Evolutionary conservation across 2,888 invertebrate genomes (phyloP).

Genomic region (Tetheella fluctuosa): DNA sequence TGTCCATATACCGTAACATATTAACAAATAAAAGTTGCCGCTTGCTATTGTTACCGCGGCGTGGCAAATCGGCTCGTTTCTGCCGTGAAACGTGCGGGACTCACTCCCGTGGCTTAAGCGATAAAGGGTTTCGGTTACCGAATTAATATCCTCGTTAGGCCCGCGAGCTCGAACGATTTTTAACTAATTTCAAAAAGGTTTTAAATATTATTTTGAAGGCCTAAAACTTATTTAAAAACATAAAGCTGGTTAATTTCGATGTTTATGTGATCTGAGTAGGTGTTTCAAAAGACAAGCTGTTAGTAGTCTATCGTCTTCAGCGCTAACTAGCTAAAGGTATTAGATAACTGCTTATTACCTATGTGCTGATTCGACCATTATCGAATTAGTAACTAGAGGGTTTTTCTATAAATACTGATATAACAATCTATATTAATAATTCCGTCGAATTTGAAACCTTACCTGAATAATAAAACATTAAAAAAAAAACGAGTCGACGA

Average conservation of each 20-base stretch:
- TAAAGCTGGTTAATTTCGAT: too few species aligned
- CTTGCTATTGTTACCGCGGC: slow-evolving; percentile 62
- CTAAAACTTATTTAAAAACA: background rate
- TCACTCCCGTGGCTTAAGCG: slow-evolving; percentile 35
- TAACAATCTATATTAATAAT: too few species aligned
- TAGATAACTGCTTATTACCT: too few species aligned
- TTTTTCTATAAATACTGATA: too few species aligned
- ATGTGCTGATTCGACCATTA: too few species aligned
- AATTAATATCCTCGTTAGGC: slow-evolving; percentile 67
- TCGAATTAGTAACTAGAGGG: too few species aligned
- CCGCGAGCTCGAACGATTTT: slow-evolving; percentile 33
- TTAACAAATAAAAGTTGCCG: slow-evolving; percentile 77
- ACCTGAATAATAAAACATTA: too few species aligned
- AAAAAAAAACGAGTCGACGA: too few species aligned
- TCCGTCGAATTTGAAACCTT: too few species aligned
- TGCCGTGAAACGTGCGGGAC: slow-evolving; percentile 58
- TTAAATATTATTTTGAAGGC: background rate
- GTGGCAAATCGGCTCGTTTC: slow-evolving; percentile 64
- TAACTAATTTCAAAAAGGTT: slow-evolving; percentile 5
- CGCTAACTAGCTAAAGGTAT: too few species aligned
- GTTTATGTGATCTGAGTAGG: background rate
- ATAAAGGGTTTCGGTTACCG: slow-evolving; percentile 61
- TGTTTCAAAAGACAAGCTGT: background rate
- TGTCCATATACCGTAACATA: slow-evolving; percentile 70
- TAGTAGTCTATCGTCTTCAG: too few species aligned